Evolutionary conservation across 2,113 vertebrate genomes (phyloP), one percentile per base, ranked within the genome.

Genomic region (Apodemus speciosus): DNA sequence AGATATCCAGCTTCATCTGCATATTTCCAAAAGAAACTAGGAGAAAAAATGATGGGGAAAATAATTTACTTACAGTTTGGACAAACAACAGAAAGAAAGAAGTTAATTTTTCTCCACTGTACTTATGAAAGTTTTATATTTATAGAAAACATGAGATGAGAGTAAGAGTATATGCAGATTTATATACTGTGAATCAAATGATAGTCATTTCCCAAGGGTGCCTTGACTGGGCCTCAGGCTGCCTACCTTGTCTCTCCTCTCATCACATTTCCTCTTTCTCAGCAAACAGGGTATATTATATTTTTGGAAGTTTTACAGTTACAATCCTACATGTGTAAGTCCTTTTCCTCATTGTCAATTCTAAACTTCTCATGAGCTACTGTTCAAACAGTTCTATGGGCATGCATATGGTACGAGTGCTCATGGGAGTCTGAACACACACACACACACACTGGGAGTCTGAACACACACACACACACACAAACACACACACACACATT

Each of bases 311-410:
- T 27, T n/a, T 69, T 9, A 49, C 6, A 38, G 32, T 85, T 27
- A 53, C 20, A 53, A 25, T 30, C 21, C 6, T 87, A 14, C 1
- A 23, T 88, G 9, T 88, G 35, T 32, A 20, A 51, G 18, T 46
- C 14, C 9, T 86, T 88, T 13, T 27, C 76, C 46, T 92, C 20
- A 32, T 53, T 72, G 72, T 83, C 58, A 60, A 23, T 80, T 93
- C 40, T 58, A 85, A 9, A 43, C 62, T 95, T 92, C 87, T 80
- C 66, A 3, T 56, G 58, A 94, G 71, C 11, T 81, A 75, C 51
- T 76, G 16, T 43, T 85, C 72, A 83, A 77, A 76, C 4, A 87
- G 30, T 64, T 27, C 64, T 30, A 66, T 21, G 25, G 32, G 40
- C 27, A 20, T 60, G 35, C 23, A 60, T 7, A n/a, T 6, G 13